phyloP scores from a whole-genome alignment of 1,140 invertebrate genomes.

The Streblospio benedicti region DNA sequence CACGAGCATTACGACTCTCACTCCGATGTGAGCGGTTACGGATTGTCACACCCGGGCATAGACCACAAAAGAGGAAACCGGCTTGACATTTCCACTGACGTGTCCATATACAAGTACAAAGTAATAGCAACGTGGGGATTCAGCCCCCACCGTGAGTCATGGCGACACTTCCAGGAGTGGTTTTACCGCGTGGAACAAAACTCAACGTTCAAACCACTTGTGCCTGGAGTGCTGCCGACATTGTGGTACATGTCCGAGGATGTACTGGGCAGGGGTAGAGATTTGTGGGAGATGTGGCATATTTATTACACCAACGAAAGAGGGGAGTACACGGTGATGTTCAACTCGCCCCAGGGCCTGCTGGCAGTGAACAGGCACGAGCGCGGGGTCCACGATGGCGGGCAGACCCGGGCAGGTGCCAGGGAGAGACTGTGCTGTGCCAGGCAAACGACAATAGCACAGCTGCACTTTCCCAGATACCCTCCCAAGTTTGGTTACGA shows the following conservation, averaged over 20 bases:
- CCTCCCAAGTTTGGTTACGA: not conserved
- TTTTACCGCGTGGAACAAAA: not conserved
- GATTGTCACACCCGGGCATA: constrained; percentile 26
- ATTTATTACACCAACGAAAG: not conserved
- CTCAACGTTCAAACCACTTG: not conserved
- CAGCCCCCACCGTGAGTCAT: not conserved
- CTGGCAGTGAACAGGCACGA: constrained; percentile 2
- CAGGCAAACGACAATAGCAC: no score
- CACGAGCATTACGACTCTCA: constrained; percentile 27
- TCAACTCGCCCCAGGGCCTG: not conserved
- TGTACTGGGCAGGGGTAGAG: not conserved
- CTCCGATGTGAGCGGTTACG: constrained; percentile 26
- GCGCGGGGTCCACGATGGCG: not conserved
- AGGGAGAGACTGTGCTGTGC: no score
- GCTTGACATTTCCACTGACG: not conserved
- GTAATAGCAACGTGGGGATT: constrained; percentile 1
- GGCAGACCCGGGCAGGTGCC: not conserved
- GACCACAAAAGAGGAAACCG: constrained; percentile 23
- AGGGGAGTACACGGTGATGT: not conserved
- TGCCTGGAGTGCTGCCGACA: not conserved
- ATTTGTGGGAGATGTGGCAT: not conserved
- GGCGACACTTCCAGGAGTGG: constrained; percentile 2
- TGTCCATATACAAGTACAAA: constrained; percentile 6
- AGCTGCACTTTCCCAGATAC: not conserved
- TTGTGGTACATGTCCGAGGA: not conserved